Conservation (phyloP, 2,888 invertebrate genomes). For the Ochropacha duplaris region DNA sequence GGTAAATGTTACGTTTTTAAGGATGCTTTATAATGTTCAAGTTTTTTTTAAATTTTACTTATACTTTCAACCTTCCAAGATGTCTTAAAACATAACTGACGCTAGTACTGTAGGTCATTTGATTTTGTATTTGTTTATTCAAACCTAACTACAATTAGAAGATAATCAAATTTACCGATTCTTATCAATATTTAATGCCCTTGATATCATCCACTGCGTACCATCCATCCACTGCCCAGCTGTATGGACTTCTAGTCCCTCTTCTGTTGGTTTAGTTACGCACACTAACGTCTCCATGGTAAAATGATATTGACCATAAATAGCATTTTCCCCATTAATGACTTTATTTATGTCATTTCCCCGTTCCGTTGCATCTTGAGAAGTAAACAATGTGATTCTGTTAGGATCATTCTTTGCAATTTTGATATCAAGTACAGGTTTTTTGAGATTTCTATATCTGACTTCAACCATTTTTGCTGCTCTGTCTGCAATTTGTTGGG, state of each 20-base stretch:
- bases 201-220: conserved; percentile 77
- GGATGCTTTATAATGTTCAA: no score
- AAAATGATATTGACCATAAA: conserved; percentile 86
- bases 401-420: conserved; percentile 30
- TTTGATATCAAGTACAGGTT: conserved; percentile 38
- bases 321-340: conserved; percentile 72
- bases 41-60: no score
- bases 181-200: conserved; percentile 78
- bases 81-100: no score
- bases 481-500: conserved; percentile 73
- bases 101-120: no score
- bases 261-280: conserved; percentile 85
- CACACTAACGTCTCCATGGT: conserved; percentile 87
- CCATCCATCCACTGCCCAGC: conserved; percentile 84
- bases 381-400: conserved; percentile 20
- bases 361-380: conserved; percentile 30
- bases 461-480: conserved; percentile 83
- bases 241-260: conserved; percentile 85
- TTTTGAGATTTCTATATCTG: conserved; percentile 66
- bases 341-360: conserved; percentile 55
- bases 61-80: neutral
- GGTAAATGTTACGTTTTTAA: no score
- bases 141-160: no score
- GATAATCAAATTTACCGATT: conserved; percentile 73
- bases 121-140: no score